These are phyloP conservation scores for Oceanodroma tethys DNA, from an alignment of 2,113 vertebrate genomes.

Conservation along the genomic window DNA sequence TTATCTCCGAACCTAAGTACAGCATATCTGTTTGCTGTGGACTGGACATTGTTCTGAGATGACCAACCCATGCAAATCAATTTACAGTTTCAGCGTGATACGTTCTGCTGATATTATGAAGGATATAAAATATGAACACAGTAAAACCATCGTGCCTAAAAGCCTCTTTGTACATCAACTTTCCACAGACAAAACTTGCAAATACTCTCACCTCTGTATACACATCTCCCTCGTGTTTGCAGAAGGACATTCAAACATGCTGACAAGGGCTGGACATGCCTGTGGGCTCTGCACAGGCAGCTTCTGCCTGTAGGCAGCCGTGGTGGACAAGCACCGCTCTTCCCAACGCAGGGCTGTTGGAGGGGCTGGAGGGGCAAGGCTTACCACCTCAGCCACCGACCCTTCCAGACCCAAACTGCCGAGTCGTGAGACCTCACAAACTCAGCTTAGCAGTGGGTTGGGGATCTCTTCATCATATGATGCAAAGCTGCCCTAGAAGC, in stretches of 20 bases:
- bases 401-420: background rate
- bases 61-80: constrained; percentile 31
- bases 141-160: background rate
- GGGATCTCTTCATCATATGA: background rate
- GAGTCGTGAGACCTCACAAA: background rate
- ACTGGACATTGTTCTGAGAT: constrained; percentile 17
- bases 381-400: background rate
- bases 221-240: background rate
- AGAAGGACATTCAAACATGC: background rate
- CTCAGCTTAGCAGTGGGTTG: background rate
- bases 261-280: background rate
- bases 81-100: background rate
- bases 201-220: background rate
- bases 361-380: background rate
- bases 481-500: background rate
- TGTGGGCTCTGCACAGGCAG: background rate
- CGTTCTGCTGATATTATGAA: background rate
- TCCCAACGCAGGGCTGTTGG: rapidly evolving
- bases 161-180: background rate
- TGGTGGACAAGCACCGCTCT: background rate
- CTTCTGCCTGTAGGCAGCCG: background rate
- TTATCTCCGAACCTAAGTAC: constrained; percentile 10
- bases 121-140: background rate
- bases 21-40: background rate
- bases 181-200: background rate